Conservation (phyloP, 2,113 vertebrate genomes). For the Phalacrocorax carbo region DNA sequence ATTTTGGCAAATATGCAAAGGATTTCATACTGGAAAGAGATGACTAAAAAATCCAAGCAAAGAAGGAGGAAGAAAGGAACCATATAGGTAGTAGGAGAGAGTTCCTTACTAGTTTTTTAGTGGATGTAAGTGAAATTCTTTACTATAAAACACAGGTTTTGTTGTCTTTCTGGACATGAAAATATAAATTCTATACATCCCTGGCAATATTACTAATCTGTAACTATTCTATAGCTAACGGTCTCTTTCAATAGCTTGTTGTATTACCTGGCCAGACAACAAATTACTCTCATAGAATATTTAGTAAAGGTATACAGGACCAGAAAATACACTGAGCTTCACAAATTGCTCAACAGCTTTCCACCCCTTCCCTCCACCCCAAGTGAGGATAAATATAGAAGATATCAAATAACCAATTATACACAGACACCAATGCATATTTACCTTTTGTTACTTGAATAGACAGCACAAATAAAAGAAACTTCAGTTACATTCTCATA, state of each 20-base stretch:
- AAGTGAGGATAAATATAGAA: background rate
- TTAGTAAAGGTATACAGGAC: background rate
- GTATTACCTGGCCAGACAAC: background rate
- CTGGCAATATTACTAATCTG: background rate
- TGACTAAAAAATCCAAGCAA: background rate
- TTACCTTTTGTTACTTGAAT: background rate
- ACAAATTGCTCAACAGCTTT: background rate
- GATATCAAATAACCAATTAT: background rate
- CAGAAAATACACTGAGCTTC: background rate
- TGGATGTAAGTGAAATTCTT: background rate
- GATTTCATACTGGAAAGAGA: background rate
- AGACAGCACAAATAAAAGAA: background rate
- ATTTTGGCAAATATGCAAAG: background rate
- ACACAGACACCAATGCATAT: background rate
- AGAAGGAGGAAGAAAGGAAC: background rate
- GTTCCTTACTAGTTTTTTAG: background rate
- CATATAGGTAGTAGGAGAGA: rapidly evolving
- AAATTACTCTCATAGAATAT: background rate
- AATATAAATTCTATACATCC: background rate
- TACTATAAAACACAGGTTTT: background rate
- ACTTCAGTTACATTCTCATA: background rate
- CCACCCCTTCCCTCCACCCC: background rate
- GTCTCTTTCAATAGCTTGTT: background rate
- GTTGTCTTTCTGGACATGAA: background rate
- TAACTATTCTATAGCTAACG: background rate